These are phyloP conservation scores for Mustela nigripes DNA, from an alignment of 2,113 vertebrate species.

Conservation along the genomic window DNA sequence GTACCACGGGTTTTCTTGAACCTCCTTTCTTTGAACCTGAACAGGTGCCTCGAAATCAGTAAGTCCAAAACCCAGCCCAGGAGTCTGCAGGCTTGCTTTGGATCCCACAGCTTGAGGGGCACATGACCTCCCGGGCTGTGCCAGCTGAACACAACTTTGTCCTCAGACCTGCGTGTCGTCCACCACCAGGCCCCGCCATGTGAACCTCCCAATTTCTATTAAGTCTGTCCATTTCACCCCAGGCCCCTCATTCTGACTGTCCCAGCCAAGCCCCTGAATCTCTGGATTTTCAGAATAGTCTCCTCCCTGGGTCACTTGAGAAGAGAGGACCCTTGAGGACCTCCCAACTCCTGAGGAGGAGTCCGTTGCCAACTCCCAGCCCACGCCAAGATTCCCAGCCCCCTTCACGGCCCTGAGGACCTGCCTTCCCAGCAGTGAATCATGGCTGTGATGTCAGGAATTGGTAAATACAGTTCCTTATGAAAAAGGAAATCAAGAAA, in stretches of 20 bases:
- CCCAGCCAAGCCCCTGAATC: background rate
- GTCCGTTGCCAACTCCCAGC: background rate
- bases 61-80: background rate
- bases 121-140: accelerated
- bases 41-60: background rate
- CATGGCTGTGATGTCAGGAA: background rate
- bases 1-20: background rate
- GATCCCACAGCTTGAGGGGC: background rate
- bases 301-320: background rate
- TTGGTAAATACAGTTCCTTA: background rate
- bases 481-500: background rate
- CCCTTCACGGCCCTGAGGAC: background rate
- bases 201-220: background rate
- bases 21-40: background rate
- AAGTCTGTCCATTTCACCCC: background rate
- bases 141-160: no score
- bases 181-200: background rate
- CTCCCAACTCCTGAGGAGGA: background rate
- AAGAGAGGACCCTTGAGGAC: background rate
- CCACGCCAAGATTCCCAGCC: background rate
- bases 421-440: background rate
- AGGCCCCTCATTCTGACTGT: accelerated
- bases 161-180: background rate
- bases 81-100: background rate
- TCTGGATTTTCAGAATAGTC: background rate